These are phyloP conservation scores for Heliconius congener DNA, from an alignment of 1,140 invertebrate species.

Conservation along the genomic window DNA sequence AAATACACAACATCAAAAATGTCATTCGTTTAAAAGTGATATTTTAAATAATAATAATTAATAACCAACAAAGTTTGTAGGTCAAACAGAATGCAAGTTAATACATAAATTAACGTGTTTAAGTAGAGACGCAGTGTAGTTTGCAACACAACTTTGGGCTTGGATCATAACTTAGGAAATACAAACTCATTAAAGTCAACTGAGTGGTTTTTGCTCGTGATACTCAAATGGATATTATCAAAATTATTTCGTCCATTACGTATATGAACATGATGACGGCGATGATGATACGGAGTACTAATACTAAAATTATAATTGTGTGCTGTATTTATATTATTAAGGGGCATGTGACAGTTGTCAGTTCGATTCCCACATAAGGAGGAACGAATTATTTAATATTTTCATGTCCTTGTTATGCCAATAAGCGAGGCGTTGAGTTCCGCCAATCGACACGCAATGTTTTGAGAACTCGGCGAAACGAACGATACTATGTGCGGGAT, in stretches of 20 bases:
- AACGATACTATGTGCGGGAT: too few relatives aligned
- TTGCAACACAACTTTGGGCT: slow-evolving; percentile 10
- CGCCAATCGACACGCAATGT: too few relatives aligned
- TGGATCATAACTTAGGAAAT: slow-evolving; percentile 14
- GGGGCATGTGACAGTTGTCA: too few relatives aligned
- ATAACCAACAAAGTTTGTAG: background rate
- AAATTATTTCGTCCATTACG: background rate
- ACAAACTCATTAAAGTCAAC: slow-evolving; percentile 21
- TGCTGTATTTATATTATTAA: background rate
- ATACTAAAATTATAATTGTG: background rate
- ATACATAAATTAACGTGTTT: slow-evolving; percentile 17
- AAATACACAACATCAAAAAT: background rate
- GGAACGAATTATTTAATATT: too few relatives aligned
- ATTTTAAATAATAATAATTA: background rate
- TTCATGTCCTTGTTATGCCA: too few relatives aligned
- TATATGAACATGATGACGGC: background rate
- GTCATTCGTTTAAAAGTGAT: background rate
- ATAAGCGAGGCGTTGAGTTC: too few relatives aligned
- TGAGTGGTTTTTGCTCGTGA: slow-evolving; percentile 11
- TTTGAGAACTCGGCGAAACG: too few relatives aligned
- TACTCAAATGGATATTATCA: slow-evolving; percentile 13
- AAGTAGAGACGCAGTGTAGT: background rate
- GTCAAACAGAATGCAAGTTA: slow-evolving; percentile 13
- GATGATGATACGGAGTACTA: background rate
- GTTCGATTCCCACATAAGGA: too few relatives aligned